phyloP scores from a whole-genome alignment of 2,888 invertebrate species.

The Eristalinus aeneus region DNA sequence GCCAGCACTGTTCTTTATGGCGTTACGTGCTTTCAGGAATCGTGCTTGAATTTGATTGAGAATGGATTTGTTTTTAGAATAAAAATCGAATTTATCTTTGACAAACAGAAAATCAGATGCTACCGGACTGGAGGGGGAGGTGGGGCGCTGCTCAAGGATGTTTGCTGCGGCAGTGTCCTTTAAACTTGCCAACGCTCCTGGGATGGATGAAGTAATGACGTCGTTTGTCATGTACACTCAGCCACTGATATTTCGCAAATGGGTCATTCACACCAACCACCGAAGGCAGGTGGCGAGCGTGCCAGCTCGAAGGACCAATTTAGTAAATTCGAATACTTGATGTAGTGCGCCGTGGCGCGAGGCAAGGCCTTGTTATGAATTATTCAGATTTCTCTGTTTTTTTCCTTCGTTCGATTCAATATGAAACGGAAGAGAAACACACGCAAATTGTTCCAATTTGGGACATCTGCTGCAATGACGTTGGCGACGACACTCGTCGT shows the following conservation, averaged over 20 bases:
- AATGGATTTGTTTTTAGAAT: constrained; percentile 2
- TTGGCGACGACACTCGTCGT: background rate
- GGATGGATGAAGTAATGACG: background rate
- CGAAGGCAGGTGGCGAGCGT: constrained; percentile 1
- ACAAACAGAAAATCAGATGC: background rate
- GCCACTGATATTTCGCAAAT: constrained; percentile 2
- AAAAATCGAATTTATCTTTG: background rate
- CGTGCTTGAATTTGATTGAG: constrained; percentile 23
- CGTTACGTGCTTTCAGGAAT: constrained; percentile 18
- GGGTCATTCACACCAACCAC: constrained; percentile 15
- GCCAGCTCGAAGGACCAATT: constrained; percentile 18
- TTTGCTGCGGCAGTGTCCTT: background rate
- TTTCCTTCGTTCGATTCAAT: background rate
- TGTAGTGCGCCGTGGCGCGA: background rate
- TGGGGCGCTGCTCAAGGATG: background rate
- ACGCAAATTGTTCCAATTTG: background rate
- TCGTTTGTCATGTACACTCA: constrained; percentile 4
- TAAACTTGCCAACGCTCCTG: background rate
- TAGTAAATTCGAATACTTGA: constrained; percentile 18
- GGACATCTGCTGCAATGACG: background rate
- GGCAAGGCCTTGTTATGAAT: background rate
- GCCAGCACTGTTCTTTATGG: constrained; percentile 22
- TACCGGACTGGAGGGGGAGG: background rate
- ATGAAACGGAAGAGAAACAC: background rate
- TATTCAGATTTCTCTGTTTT: constrained; percentile 11